A percentile compares a stretch with the other conserved stretches of the same genome.
phyloP scores from a whole-genome alignment of 1,140 invertebrate genomes.

The Heliconius nattereri region DNA sequence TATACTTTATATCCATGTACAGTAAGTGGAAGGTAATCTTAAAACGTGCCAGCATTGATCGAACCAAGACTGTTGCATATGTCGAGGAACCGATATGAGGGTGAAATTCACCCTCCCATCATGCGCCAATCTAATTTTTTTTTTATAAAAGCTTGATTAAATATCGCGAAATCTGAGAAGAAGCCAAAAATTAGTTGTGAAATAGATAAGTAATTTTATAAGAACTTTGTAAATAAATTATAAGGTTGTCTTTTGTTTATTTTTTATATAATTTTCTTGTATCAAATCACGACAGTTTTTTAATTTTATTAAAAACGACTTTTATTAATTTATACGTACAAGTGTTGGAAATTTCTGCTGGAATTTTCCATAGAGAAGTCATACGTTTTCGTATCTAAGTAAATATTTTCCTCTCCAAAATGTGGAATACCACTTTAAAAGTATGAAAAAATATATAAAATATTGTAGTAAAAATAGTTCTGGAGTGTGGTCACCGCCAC shows the following conservation, averaged over 20 bases:
- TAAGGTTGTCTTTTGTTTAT: no score
- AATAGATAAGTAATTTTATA: not conserved
- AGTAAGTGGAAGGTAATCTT: not conserved
- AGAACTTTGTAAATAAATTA: not conserved
- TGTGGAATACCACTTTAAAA: no score
- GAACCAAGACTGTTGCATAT: conserved; percentile 17
- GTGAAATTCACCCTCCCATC: conserved; percentile 18
- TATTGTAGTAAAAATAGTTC: not conserved
- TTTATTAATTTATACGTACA: no score
- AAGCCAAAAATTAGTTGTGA: conserved; percentile 9
- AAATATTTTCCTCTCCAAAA: no score
- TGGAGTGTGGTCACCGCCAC: conserved; percentile 9
- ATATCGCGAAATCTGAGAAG: conserved; percentile 17
- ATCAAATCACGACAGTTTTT: no score
- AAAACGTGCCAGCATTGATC: conserved; percentile 11
- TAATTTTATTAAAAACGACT: no score
- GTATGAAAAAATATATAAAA: not conserved
- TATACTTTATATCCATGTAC: not conserved
- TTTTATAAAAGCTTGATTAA: not conserved
- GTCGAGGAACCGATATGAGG: conserved; percentile 12
- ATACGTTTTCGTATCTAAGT: no score
- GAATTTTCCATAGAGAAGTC: not conserved
- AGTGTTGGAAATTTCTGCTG: no score
- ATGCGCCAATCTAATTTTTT: not conserved
- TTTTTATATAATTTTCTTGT: no score